Conservation (phyloP, 2,888 invertebrate genomes). For the Leptinotarsa tumamoca region DNA sequence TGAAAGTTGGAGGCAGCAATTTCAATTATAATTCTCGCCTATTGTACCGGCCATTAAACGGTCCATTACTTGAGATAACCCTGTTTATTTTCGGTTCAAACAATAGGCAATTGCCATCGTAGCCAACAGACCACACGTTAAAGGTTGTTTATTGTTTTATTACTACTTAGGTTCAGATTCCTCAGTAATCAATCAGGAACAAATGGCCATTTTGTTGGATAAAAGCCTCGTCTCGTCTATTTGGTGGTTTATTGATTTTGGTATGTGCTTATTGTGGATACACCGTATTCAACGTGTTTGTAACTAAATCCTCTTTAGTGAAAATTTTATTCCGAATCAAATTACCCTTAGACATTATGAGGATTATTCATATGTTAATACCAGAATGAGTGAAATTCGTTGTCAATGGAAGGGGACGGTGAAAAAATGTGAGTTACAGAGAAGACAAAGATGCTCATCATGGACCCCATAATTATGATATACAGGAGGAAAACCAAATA, state of each 20-base stretch:
- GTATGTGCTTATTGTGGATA: conserved; percentile 19
- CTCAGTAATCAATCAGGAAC: conserved; percentile 24
- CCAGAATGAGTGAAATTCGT: no score
- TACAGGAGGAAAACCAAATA: no score
- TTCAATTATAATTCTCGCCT: conserved; percentile 14
- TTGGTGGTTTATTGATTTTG: conserved; percentile 28
- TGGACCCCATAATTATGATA: no score
- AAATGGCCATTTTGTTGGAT: conserved; percentile 24
- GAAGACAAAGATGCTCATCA: background rate
- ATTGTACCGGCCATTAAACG: conserved; percentile 9
- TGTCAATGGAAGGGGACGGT: no score
- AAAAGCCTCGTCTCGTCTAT: conserved; percentile 8
- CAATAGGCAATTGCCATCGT: conserved; percentile 25
- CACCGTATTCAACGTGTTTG: conserved; percentile 7
- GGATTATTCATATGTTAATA: background rate
- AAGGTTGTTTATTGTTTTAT: conserved; percentile 32
- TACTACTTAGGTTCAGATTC: conserved; percentile 24
- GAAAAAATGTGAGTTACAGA: background rate
- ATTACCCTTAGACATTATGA: background rate
- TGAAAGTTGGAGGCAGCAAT: background rate
- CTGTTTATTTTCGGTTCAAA: conserved; percentile 28
- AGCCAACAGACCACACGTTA: conserved; percentile 27
- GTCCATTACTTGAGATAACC: conserved; percentile 19
- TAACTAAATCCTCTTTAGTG: background rate
- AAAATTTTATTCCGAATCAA: background rate